Conservation (phyloP, 2,113 vertebrate species). For the Piprites chloris region DNA sequence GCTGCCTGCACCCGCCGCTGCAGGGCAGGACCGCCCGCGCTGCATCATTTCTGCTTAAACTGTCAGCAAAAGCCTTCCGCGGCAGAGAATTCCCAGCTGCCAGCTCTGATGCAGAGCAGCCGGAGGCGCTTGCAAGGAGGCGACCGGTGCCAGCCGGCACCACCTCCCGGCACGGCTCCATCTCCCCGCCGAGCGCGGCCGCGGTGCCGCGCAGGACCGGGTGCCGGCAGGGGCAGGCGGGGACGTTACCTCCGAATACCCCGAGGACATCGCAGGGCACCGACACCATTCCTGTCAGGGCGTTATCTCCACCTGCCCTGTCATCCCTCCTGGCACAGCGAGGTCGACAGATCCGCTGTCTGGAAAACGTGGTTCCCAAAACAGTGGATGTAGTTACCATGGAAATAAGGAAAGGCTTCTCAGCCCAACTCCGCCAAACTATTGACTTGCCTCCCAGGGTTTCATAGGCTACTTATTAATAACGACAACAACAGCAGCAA, state of each 20-base stretch:
- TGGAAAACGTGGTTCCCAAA: constrained; percentile 67
- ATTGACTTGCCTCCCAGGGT: constrained; percentile 32
- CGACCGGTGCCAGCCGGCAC: not conserved
- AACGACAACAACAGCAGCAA: constrained; percentile 4
- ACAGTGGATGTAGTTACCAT: constrained; percentile 71
- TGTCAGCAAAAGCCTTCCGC: not conserved
- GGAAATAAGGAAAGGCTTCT: constrained; percentile 74
- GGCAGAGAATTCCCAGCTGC: not conserved
- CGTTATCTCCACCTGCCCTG: not conserved
- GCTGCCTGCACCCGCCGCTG: rapidly evolving
- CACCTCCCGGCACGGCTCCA: not conserved
- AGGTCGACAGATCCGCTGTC: constrained; percentile 40
- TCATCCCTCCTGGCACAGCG: constrained; percentile 15
- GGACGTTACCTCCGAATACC: not conserved
- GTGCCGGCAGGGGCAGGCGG: rapidly evolving
- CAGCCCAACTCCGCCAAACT: constrained; percentile 67
- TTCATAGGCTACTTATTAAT: constrained; percentile 40
- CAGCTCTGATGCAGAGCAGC: not conserved
- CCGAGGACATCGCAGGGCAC: not conserved
- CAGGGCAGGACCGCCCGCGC: not conserved
- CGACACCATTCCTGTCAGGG: rapidly evolving
- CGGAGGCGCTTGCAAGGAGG: not conserved
- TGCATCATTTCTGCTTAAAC: not conserved
- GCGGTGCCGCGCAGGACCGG: rapidly evolving
- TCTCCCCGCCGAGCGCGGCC: not conserved